Evolutionary conservation across 2,113 vertebrate genomes (phyloP), one percentile per base, ranked within the genome.

Genomic region (Neodon shergylaensis): DNA sequence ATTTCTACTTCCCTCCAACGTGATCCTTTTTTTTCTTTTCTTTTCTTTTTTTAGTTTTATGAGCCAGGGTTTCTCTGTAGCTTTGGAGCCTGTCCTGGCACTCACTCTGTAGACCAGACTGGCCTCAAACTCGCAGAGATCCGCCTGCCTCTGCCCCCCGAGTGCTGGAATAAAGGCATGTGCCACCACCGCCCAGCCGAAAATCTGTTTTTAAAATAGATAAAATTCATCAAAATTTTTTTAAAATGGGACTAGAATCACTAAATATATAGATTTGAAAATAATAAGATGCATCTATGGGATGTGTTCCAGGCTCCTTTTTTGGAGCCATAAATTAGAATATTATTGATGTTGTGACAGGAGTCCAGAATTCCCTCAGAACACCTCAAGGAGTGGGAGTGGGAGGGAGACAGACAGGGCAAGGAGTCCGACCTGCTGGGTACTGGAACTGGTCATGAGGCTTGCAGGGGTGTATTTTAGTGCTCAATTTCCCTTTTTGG

Each of bases 361-460:
- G 31, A 54, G 1, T 78, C 73, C 58, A 52, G 82, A 81, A 90
- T 77, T 72, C 31, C 70, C 74, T 93, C 49, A 61, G 39, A 72
- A 44, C 63, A 83, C n/a, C 6, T 4, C 11, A 12, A 86, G 36
- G 81, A n/a, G 9, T 4, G 8, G 63, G 16, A 1, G 1, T 8
- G 42, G 19, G 5, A 21, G 7, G 7, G 5, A 2, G 47, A 4
- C 0, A 5, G 73, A 1, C 24, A 66, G 68, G 7, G 26, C 26
- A 0, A 8, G 9, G 54, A 21, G 54, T 58, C 11, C 13, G 3
- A 79, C 44, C 6, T 81, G 14, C 68, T 21, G 7, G 4, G 1
- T 24, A 1, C 17, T 42, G 70, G 68, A 3, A 12, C 74, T n/a
- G 63, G 17, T 9, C n/a, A 24, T 10, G 22, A 28, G 39, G 47